Percentiles rank a stretch among this genome's conserved stretches.
Conservation (phyloP, 2,888 invertebrate species). For the Chalcosyrphus nemorum region DNA sequence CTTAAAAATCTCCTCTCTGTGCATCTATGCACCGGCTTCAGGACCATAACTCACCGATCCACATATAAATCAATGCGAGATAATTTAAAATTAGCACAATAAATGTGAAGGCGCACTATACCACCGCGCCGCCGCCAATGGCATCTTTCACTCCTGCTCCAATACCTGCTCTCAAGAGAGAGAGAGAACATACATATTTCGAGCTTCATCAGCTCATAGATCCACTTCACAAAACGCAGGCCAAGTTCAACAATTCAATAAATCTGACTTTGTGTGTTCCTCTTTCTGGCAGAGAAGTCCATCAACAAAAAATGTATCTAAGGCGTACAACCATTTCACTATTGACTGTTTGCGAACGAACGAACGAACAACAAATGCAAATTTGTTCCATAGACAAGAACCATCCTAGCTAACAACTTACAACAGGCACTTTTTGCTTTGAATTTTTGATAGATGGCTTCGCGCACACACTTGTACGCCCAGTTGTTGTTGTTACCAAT, state of each 20-base stretch:
- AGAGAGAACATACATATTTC: too few species aligned
- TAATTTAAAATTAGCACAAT: constrained; percentile 73
- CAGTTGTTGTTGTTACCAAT: too few species aligned
- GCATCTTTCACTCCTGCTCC: constrained; percentile 21
- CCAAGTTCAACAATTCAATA: constrained; percentile 73
- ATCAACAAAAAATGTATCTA: constrained; percentile 48
- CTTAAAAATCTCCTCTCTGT: constrained; percentile 46
- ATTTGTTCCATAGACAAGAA: constrained; percentile 70
- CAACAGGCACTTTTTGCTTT: constrained; percentile 53
- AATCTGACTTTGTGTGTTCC: constrained; percentile 62
- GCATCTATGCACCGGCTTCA: constrained; percentile 36
- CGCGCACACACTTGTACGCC: constrained; percentile 70
- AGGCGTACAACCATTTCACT: constrained; percentile 31
- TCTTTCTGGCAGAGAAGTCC: constrained; percentile 45
- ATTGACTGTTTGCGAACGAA: constrained; percentile 50
- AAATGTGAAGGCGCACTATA: constrained; percentile 63
- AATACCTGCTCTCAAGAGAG: constrained; percentile 19
- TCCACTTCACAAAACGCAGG: constrained; percentile 65
- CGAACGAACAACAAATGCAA: constrained; percentile 67
- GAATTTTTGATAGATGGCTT: constrained; percentile 66
- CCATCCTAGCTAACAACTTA: constrained; percentile 66
- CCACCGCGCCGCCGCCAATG: constrained; percentile 22
- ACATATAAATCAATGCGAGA: constrained; percentile 70
- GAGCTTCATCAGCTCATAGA: constrained; percentile 67
- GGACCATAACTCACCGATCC: constrained; percentile 70